Percentiles rank a stretch among this genome's conserved stretches.
These are phyloP conservation scores for Zaprionus lachaisei DNA, from an alignment of 1,140 invertebrate species.

Conservation along the genomic window DNA sequence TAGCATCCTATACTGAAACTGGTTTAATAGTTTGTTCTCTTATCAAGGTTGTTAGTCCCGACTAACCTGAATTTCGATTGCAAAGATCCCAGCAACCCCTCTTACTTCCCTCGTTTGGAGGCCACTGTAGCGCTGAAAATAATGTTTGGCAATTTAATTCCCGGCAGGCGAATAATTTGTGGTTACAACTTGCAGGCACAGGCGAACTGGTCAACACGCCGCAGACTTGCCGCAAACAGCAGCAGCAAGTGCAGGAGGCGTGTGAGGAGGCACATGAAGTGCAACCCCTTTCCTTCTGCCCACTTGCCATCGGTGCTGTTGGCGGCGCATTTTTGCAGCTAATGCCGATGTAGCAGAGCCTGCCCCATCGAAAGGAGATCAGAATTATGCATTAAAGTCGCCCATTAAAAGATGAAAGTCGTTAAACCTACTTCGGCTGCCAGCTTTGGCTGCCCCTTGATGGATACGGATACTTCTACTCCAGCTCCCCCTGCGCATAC, in stretches of 20 bases:
- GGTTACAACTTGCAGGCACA: neutral
- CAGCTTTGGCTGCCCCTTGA: neutral
- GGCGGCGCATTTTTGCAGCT: slow-evolving; percentile 1
- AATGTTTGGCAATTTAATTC: slow-evolving; percentile 7
- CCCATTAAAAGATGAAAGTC: slow-evolving; percentile 8
- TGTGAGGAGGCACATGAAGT: neutral
- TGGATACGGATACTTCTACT: neutral
- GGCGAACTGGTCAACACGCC: slow-evolving; percentile 5
- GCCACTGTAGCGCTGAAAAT: neutral
- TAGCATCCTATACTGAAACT: no score
- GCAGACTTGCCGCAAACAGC: slow-evolving; percentile 4
- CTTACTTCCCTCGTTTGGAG: neutral
- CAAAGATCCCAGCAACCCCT: neutral
- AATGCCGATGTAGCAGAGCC: neutral
- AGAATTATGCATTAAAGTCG: neutral
- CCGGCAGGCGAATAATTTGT: slow-evolving; percentile 5
- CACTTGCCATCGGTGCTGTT: neutral
- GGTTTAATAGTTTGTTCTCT: no score
- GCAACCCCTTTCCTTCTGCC: neutral
- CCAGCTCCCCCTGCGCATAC: neutral
- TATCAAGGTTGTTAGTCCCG: no score
- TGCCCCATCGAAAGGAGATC: neutral
- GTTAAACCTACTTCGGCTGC: neutral
- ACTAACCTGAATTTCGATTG: neutral
- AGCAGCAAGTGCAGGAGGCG: neutral